Percentiles rank a stretch among this genome's conserved stretches.
Evolutionary conservation across 2,797 vertebrate species (phyloP).

Genomic region (Hydrophis major): DNA sequence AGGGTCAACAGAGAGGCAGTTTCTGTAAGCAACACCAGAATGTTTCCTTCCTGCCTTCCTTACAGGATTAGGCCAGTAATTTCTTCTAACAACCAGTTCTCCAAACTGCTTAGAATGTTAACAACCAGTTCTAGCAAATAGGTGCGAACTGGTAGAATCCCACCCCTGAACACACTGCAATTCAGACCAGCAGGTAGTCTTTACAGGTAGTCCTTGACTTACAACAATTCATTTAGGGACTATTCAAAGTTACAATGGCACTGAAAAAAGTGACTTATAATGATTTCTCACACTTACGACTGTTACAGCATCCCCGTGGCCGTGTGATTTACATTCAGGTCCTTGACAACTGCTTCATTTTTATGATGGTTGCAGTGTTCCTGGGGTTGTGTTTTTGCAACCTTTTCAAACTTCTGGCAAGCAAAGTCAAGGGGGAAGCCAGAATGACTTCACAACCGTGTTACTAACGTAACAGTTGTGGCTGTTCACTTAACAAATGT

Average conservation of each 20-base stretch:
- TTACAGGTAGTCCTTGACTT: no score
- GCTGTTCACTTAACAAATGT: neutral
- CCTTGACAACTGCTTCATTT: neutral
- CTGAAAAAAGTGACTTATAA: neutral
- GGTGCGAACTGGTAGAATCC: no score
- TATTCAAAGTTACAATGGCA: neutral
- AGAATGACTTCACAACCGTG: no score
- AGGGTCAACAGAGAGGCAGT: no score
- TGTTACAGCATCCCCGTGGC: neutral
- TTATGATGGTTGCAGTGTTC: neutral
- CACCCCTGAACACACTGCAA: neutral
- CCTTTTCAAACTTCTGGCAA: neutral
- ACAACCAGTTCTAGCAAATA: no score
- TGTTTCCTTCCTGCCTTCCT: no score
- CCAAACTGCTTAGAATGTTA: no score
- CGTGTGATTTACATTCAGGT: neutral
- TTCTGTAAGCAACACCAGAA: no score
- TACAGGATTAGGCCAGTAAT: no score
- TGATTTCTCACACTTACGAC: neutral
- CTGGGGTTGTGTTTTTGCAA: no score
- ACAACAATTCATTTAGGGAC: neutral
- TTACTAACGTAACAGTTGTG: neutral
- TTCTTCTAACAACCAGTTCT: no score
- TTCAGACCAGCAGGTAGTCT: neutral
- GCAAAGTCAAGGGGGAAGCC: neutral